These are phyloP conservation scores for Hypotaenidia okinawae DNA, from an alignment of 2,797 vertebrate species.

Conservation along the genomic window DNA sequence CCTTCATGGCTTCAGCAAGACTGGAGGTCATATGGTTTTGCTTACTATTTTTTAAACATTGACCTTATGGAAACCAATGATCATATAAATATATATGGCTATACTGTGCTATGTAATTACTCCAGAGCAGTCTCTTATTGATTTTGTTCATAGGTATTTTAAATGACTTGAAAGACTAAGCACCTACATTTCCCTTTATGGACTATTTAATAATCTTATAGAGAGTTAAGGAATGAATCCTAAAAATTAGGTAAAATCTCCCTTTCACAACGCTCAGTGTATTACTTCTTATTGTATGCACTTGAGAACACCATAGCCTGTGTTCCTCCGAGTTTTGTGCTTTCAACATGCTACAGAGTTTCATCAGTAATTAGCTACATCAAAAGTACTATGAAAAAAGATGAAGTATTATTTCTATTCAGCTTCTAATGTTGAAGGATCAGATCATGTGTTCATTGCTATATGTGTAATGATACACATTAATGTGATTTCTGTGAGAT, in stretches of 20 bases:
- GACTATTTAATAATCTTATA: not conserved
- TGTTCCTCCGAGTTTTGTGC: not conserved
- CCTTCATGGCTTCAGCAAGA: not conserved
- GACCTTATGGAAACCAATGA: not conserved
- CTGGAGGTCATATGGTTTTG: not conserved
- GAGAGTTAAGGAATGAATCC: not conserved
- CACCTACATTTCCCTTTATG: not conserved
- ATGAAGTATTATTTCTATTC: not conserved
- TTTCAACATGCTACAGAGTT: not conserved
- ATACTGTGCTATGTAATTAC: not conserved
- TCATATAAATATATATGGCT: not conserved
- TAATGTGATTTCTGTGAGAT: not conserved
- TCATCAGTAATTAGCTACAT: not conserved
- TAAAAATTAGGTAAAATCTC: not conserved
- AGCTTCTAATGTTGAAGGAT: not conserved
- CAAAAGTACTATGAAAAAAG: not conserved
- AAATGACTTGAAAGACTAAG: not conserved
- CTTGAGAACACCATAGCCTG: not conserved
- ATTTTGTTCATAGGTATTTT: not conserved
- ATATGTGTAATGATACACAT: not conserved
- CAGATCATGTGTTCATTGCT: not conserved
- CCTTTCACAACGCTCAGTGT: not conserved
- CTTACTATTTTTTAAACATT: not conserved
- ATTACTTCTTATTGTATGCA: not conserved
- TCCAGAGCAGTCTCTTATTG: not conserved